These are phyloP conservation scores for Lagria hirta DNA, from an alignment of 2,888 invertebrate genomes.

Conservation along the genomic window DNA sequence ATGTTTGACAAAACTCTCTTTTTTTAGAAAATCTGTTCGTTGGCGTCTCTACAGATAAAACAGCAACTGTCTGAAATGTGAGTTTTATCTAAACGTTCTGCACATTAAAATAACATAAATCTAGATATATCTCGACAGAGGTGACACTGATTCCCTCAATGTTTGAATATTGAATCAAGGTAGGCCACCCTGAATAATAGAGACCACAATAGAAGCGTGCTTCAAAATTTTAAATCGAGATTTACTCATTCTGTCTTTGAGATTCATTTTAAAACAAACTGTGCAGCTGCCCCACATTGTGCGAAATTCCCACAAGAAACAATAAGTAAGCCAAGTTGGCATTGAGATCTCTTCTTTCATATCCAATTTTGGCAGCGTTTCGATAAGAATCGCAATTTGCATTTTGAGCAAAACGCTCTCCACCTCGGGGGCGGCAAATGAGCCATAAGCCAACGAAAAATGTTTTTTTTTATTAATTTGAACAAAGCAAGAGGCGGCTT, in stretches of 20 bases:
- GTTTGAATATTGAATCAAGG: conserved; percentile 34
- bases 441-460: conserved; percentile 14
- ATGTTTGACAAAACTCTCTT: too few relatives aligned
- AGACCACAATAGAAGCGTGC: conserved; percentile 25
- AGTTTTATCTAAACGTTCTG: conserved; percentile 26
- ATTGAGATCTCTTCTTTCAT: conserved; percentile 10
- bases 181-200: conserved; percentile 26
- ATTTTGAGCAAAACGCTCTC: conserved; percentile 24
- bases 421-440: conserved; percentile 18
- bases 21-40: background rate
- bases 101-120: conserved; percentile 32
- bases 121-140: conserved; percentile 26
- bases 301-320: conserved; percentile 12
- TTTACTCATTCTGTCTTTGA: conserved; percentile 26
- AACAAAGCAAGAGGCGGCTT: conserved; percentile 17
- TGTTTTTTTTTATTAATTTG: conserved; percentile 20
- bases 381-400: conserved; percentile 24
- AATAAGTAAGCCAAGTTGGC: conserved; percentile 13
- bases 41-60: conserved; percentile 22
- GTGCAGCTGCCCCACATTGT: conserved; percentile 17
- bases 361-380: conserved; percentile 21
- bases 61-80: conserved; percentile 16
- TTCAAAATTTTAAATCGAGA: conserved; percentile 27
- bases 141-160: conserved; percentile 34
- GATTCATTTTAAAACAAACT: conserved; percentile 21